Evolutionary conservation across 1,140 invertebrate species (phyloP), one percentile per base, ranked within the genome.

Genomic region (Drosophila ironensis): DNA sequence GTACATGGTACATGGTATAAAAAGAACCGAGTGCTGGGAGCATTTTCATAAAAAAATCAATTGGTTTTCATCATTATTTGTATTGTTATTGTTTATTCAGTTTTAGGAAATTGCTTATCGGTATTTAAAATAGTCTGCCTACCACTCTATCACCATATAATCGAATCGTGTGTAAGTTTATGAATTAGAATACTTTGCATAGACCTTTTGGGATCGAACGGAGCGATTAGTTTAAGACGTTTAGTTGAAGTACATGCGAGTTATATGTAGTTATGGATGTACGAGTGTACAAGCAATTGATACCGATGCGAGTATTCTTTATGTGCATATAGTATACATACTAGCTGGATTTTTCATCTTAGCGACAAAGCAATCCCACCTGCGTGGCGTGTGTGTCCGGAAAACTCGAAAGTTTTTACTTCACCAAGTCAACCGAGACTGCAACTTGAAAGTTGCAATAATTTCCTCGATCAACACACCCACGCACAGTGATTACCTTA

Each of bases 21-120:
- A n/a, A n/a, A n/a, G n/a, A n/a, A n/a, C n/a, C n/a, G n/a, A n/a
- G 53, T 56, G 61, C 64, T 66, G 17, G 42, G 57, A 63, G 57
- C 51, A 66, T 51, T 64, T 63, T 24, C 38, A 50, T 3, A 22
- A 63, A 47, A 51, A n/a, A n/a, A n/a, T n/a, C n/a, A n/a, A n/a
- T n/a, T n/a, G n/a, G n/a, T n/a, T n/a, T n/a, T n/a, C n/a, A n/a
- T n/a, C n/a, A n/a, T n/a, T n/a, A n/a, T n/a, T n/a, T n/a, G n/a
- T n/a, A n/a, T n/a, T n/a, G n/a, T n/a, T n/a, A n/a, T n/a, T n/a
- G n/a, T n/a, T n/a, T n/a, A n/a, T 33, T 33, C 4, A 33, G 30
- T 14, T 4, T 33, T 12, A 30, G 28, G 28, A 30, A 30, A 30
- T 11, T n/a, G 27, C 27, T 11, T 28, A n/a, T n/a, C 27, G 11